These are phyloP conservation scores for Augochlora pura DNA, from an alignment of 1,140 invertebrate genomes.

Conservation along the genomic window DNA sequence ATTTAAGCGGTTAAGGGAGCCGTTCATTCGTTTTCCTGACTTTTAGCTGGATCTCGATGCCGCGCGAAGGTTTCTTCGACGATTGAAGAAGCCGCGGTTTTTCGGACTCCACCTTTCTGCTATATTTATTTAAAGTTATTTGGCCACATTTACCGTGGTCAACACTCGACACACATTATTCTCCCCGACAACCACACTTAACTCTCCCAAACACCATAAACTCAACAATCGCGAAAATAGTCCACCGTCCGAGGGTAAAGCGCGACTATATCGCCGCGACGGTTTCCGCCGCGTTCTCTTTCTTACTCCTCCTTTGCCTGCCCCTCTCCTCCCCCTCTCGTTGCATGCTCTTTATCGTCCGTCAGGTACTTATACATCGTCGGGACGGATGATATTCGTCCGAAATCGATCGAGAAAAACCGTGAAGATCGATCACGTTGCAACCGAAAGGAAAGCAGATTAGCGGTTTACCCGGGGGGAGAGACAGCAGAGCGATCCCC, in stretches of 20 bases:
- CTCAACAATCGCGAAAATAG: background rate
- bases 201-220: too few species aligned
- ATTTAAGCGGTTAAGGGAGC: too few species aligned
- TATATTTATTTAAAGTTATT: too few species aligned
- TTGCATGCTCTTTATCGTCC: slow-evolving; percentile 16
- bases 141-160: too few species aligned
- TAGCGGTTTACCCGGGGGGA: slow-evolving; percentile 68
- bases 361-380: slow-evolving; percentile 40
- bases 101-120: too few species aligned
- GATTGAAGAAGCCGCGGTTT: background rate
- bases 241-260: too few species aligned
- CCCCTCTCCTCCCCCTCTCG: too few species aligned
- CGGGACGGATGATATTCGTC: slow-evolving; percentile 21
- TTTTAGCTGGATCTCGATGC: slow-evolving; percentile 21
- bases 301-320: too few species aligned
- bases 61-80: background rate
- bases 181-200: too few species aligned
- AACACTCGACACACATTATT: too few species aligned
- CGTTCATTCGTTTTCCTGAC: slow-evolving; percentile 20
- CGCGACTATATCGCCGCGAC: too few species aligned
- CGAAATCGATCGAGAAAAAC: slow-evolving; percentile 55
- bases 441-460: slow-evolving; percentile 58
- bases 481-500: slow-evolving; percentile 63
- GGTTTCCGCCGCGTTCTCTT: slow-evolving; percentile 2
- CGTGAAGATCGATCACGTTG: slow-evolving; percentile 66